Base-by-base conservation (phyloP, 2,888 invertebrate species). In the Geotrupes spiniger region DNA sequence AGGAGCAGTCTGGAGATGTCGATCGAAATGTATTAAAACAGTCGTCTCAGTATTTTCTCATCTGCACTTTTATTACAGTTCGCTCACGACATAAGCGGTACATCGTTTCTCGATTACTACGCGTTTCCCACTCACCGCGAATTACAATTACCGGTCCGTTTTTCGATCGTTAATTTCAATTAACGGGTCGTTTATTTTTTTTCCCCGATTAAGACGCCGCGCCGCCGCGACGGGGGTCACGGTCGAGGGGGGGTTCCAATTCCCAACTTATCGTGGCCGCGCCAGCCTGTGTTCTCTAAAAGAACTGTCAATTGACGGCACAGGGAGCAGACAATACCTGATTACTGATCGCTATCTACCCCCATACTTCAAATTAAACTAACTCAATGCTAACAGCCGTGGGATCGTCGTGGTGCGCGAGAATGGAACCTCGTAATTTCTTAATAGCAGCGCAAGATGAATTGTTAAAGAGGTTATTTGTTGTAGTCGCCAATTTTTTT, bases 271-370 rank as follows among this genome's bases (percentile, higher is more conserved):
- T 28, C 40, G 26, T 26, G 27, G 36, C 11, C 33, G 26, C 14
- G 25, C 16, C 17, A 17, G 17, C 26, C 29, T 26, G 44, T 46
- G 49, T 53, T 45, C 44, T 42, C 29, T 51, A 52, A 53, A 57
- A 50, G 53, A 57, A 54, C 54, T 54, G 57, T 56, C 57, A 56
- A 57, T 57, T 57, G 57, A 50, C 48, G 51, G 46, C 52, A 46
- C 53, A 38, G 55, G 54, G 55, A 47, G 51, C 56, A 60, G 56
- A 57, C 61, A 61, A 63, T 63, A 62, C 63, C 63, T 63, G 65
- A 65, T 63, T 63, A 61, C 61, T 60, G 65, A 65, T 65, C 60
- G 50, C 53, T 63, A 64, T 65, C 65, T 63, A 62, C 63, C 63
- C 63, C 56, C 56, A 54, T 58, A 59, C 55, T 61, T 60, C 57